A percentile compares a stretch with the other conserved stretches of the same genome.
These are phyloP conservation scores for Hippoglossus hippoglossus DNA, from an alignment of 2,797 vertebrate genomes.

Conservation along the genomic window DNA sequence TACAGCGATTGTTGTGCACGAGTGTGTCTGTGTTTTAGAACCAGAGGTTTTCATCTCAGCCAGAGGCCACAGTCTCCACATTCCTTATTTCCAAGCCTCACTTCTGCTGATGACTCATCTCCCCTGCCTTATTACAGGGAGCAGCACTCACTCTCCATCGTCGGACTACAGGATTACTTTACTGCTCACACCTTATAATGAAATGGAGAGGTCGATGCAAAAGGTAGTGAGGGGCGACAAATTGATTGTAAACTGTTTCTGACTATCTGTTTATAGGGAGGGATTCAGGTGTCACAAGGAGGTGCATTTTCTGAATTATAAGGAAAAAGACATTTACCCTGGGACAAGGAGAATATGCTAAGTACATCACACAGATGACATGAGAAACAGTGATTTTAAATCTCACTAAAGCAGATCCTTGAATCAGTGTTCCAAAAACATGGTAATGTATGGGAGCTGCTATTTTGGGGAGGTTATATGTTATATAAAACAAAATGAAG, in stretches of 20 bases:
- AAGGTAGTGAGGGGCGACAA: conserved; percentile 47
- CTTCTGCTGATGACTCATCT: conserved; percentile 85
- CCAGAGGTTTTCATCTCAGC: conserved; percentile 78
- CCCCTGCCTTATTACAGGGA: conserved; percentile 82
- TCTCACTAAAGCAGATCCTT: background rate
- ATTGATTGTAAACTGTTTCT: conserved; percentile 66
- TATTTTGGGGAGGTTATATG: conserved; percentile 45
- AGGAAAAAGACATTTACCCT: conserved; percentile 6
- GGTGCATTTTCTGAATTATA: conserved; percentile 32
- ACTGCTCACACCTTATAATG: conserved; percentile 81
- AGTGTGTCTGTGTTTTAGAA: conserved; percentile 66
- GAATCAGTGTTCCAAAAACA: background rate
- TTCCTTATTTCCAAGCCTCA: conserved; percentile 77
- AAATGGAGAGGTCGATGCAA: conserved; percentile 67
- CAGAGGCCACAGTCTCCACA: conserved; percentile 76
- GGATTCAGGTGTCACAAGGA: conserved; percentile 44
- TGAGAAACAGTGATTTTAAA: conserved; percentile 18
- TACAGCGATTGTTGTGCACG: conserved; percentile 54
- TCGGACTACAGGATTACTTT: conserved; percentile 78
- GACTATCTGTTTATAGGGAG: conserved; percentile 57
- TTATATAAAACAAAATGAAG: conserved; percentile 39
- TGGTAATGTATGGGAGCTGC: background rate
- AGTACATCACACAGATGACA: conserved; percentile 1
- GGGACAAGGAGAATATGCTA: conserved; percentile 3
- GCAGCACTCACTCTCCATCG: conserved; percentile 74